Percentiles rank a stretch among this genome's conserved stretches.
Conservation (phyloP, 2,113 vertebrate genomes). For the Scalopus aquaticus region DNA sequence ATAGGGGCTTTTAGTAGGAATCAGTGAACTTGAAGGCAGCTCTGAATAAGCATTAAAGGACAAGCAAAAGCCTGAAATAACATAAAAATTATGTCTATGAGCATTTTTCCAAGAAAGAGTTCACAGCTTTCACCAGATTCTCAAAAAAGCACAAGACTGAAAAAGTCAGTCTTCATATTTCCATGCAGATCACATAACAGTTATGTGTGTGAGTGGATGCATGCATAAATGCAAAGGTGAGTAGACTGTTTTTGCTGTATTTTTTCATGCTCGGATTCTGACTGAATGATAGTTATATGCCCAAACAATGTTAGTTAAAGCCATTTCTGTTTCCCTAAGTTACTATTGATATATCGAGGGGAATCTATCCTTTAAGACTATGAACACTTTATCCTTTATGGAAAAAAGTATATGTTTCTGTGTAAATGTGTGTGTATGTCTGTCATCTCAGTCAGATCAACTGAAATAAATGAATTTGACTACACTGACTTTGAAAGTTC, state of each 20-base stretch:
- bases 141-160: background rate
- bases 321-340: conserved; percentile 13
- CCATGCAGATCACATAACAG: background rate
- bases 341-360: background rate
- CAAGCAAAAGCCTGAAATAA: conserved; percentile 6
- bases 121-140: background rate
- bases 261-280: conserved; percentile 19
- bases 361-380: conserved; percentile 25
- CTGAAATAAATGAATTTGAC: conserved; percentile 40
- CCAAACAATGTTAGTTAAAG: background rate
- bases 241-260: background rate
- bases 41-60: background rate
- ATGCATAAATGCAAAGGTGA: background rate
- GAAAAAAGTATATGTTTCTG: background rate
- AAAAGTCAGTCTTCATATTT: background rate
- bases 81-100: background rate
- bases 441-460: conserved; percentile 41
- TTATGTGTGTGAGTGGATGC: background rate
- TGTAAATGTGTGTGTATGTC: background rate
- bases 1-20: background rate
- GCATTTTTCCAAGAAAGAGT: conserved; percentile 1
- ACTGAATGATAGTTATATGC: background rate
- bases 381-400: background rate
- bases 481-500: conserved; percentile 2
- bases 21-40: background rate